phyloP scores from a whole-genome alignment of 2,113 vertebrate species.

The Cryptotis parvus region DNA sequence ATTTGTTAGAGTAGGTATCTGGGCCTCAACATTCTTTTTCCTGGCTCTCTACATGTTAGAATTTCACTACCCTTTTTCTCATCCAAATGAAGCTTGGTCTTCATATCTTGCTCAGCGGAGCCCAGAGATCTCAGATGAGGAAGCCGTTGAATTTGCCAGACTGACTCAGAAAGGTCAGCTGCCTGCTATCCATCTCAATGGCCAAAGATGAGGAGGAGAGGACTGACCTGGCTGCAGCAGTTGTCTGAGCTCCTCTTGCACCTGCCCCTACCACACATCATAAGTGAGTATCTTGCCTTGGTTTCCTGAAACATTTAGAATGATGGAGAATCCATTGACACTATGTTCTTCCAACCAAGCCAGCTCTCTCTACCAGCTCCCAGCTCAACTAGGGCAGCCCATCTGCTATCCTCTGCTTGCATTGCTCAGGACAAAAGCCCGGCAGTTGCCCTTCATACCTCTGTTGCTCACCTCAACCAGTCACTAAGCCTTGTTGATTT shows the following conservation, averaged over 20 bases:
- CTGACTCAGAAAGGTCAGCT: conserved; percentile 73
- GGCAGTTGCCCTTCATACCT: neutral
- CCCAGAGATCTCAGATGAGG: conserved; percentile 56
- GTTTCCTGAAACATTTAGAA: neutral
- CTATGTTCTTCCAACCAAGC: neutral
- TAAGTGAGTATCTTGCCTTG: neutral
- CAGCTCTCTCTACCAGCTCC: neutral
- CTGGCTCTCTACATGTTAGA: conserved; percentile 54
- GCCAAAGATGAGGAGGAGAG: conserved; percentile 1
- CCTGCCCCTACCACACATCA: neutral
- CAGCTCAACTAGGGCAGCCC: neutral
- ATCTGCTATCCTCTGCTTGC: rapidly evolving
- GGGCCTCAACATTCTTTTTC: conserved; percentile 53
- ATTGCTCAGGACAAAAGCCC: neutral
- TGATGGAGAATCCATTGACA: neutral
- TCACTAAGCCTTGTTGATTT: neutral
- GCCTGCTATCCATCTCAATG: conserved; percentile 12
- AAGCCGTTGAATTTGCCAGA: conserved; percentile 64
- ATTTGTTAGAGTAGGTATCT: conserved; percentile 64
- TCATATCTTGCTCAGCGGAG: conserved; percentile 58
- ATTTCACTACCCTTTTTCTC: conserved; percentile 50
- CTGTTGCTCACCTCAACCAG: neutral
- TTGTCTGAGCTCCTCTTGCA: neutral
- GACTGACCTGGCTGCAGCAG: rapidly evolving
- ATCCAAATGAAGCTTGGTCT: conserved; percentile 52